Evolutionary conservation across 2,797 vertebrate species (phyloP).

Genomic region (Odontamblyopus lacepedii): DNA sequence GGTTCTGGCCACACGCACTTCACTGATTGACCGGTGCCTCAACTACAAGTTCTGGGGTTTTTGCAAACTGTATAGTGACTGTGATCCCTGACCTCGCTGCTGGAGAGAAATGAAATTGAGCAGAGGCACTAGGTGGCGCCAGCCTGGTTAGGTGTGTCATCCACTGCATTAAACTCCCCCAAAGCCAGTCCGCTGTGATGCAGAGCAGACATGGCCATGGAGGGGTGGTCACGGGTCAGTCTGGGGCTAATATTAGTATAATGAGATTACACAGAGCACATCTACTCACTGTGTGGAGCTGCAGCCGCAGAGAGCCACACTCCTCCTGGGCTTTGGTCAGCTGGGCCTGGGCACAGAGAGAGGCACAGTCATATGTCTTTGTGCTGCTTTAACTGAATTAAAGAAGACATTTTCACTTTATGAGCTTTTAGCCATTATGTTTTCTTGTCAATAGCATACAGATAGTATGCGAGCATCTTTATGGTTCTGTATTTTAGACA

Average conservation of each 20-base stretch:
- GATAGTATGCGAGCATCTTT: too few relatives aligned
- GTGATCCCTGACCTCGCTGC: too few relatives aligned
- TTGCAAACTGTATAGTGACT: too few relatives aligned
- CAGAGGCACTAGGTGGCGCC: too few relatives aligned
- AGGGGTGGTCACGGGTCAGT: slow-evolving; percentile 4
- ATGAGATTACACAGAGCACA: neutral
- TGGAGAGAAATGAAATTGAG: too few relatives aligned
- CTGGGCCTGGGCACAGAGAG: slow-evolving; percentile 75
- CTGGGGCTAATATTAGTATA: neutral
- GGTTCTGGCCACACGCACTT: too few relatives aligned
- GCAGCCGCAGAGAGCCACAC: slow-evolving; percentile 83
- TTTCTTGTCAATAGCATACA: neutral
- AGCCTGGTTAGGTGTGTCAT: too few relatives aligned
- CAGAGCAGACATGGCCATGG: too few relatives aligned
- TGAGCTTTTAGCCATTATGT: neutral
- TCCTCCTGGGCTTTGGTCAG: slow-evolving; percentile 89
- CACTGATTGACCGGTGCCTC: too few relatives aligned
- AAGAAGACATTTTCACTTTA: neutral
- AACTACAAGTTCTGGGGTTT: too few relatives aligned
- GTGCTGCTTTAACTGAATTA: too few relatives aligned
- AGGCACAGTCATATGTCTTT: neutral
- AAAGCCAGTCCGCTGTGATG: neutral
- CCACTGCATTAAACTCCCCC: neutral
- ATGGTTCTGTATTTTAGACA: too few relatives aligned
- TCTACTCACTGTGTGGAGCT: slow-evolving; percentile 85